A percentile compares a stretch with the other conserved stretches of the same genome.
Evolutionary conservation across 2,113 vertebrate genomes (phyloP).

Genomic region (Alouatta palliata): DNA sequence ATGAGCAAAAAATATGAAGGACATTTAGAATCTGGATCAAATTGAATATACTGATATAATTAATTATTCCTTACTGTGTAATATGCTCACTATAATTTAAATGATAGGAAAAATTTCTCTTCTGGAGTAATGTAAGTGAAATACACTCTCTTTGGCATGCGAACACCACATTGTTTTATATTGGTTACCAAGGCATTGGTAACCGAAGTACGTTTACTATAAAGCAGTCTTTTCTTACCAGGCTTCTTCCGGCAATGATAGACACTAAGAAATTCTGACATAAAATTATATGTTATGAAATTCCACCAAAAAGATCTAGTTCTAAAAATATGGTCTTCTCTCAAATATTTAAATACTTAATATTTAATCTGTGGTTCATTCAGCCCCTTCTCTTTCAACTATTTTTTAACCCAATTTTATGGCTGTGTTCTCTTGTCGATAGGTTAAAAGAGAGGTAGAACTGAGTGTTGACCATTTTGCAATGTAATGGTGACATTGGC

Average conservation of each 20-base stretch:
- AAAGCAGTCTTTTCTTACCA: slow-evolving; percentile 13
- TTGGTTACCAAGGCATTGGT: slow-evolving; percentile 42
- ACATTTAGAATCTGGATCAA: slow-evolving; percentile 12
- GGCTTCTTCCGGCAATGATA: slow-evolving; percentile 8
- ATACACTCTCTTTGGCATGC: slow-evolving; percentile 43
- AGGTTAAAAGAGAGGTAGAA: neutral
- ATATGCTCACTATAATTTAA: slow-evolving; percentile 61
- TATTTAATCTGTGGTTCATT: slow-evolving; percentile 27
- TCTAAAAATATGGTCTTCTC: neutral
- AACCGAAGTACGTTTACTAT: slow-evolving; percentile 38
- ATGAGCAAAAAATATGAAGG: slow-evolving; percentile 18
- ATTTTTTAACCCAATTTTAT: neutral
- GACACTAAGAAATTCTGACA: slow-evolving; percentile 1
- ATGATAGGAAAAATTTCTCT: slow-evolving; percentile 35
- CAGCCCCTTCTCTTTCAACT: neutral
- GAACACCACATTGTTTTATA: slow-evolving; percentile 50
- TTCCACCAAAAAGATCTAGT: neutral
- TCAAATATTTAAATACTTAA: slow-evolving; percentile 21
- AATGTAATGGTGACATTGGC: neutral
- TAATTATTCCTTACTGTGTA: slow-evolving; percentile 3
- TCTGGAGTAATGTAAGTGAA: slow-evolving; percentile 27
- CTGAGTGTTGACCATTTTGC: neutral
- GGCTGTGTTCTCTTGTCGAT: neutral
- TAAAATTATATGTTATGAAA: slow-evolving; percentile 41
- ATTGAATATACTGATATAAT: neutral